Percentiles rank a stretch among this genome's conserved stretches.
phyloP scores from a whole-genome alignment of 2,888 invertebrate genomes.

The Pseudococcus longispinus region DNA sequence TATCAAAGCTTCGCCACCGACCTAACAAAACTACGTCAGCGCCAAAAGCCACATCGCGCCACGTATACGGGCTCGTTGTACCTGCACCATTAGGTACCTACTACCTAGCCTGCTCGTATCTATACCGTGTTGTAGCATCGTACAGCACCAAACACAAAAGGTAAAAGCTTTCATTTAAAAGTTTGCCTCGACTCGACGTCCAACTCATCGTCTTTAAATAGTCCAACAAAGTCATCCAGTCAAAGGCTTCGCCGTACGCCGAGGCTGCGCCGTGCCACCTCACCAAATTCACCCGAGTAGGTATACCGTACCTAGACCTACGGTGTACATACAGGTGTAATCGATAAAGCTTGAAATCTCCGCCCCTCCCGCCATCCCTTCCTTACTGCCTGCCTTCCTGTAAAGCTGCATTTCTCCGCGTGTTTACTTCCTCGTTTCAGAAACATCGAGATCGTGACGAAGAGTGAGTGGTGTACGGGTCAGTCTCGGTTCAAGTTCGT shows the following conservation, averaged over 20 bases:
- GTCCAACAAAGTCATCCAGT: slow-evolving; percentile 1
- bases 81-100: neutral
- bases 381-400: no score
- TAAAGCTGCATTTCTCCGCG: neutral
- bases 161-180: neutral
- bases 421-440: neutral
- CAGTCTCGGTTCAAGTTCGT: no score
- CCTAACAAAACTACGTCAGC: neutral
- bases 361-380: neutral
- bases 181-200: neutral
- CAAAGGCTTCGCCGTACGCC: neutral
- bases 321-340: neutral
- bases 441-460: no score
- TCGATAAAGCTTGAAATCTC: neutral
- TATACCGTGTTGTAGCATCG: neutral
- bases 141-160: neutral
- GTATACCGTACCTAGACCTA: neutral
- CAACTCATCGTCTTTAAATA: neutral
- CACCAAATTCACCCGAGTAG: neutral
- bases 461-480: no score
- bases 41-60: neutral
- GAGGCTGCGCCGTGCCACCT: neutral
- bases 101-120: neutral
- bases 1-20: neutral
- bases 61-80: neutral